phyloP scores from a whole-genome alignment of 2,797 vertebrate genomes.

The Argentina silus region DNA sequence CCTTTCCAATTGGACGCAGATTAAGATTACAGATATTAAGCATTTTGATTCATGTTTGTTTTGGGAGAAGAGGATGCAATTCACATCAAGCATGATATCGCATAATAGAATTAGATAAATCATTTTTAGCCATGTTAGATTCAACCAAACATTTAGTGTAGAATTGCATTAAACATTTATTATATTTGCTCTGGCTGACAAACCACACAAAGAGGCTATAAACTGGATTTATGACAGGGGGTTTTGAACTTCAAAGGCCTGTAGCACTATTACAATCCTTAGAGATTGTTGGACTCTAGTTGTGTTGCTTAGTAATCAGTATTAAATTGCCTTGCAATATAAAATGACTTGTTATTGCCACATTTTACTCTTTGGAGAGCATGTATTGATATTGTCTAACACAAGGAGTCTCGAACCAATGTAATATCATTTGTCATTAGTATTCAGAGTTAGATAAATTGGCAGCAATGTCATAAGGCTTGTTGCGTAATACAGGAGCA shows the following conservation, averaged over 20 bases:
- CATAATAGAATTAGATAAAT: not conserved
- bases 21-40: not conserved
- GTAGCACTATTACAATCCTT: not conserved
- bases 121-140: not conserved
- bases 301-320: conserved; percentile 30
- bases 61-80: not conserved
- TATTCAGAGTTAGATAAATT: too few species aligned
- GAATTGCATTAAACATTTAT: conserved; percentile 6
- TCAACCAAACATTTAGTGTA: not conserved
- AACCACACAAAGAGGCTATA: conserved; percentile 20
- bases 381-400: not conserved
- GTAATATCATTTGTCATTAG: too few species aligned
- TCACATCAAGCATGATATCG: not conserved
- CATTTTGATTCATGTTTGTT: not conserved
- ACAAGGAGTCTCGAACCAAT: not conserved
- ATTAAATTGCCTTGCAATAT: not conserved
- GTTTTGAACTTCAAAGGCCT: not conserved
- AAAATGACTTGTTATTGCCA: not conserved
- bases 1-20: too few species aligned
- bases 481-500: too few species aligned
- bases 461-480: too few species aligned
- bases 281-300: not conserved
- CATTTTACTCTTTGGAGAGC: not conserved
- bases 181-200: conserved; percentile 15
- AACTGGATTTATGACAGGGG: conserved; percentile 27